phyloP scores from a whole-genome alignment of 1,140 invertebrate genomes.

The Leptinotarsa lineolata region DNA sequence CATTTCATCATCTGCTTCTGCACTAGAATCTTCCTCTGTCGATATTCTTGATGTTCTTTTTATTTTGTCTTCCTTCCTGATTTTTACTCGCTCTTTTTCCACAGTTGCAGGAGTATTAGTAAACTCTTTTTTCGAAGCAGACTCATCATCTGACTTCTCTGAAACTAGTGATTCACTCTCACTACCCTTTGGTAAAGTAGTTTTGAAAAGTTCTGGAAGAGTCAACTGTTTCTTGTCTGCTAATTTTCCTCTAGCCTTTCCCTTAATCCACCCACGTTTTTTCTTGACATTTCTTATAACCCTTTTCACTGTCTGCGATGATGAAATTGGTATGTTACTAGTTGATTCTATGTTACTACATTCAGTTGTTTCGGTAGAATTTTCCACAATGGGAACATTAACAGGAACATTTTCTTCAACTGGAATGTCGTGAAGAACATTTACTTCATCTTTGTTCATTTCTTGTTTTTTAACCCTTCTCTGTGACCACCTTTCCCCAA shows the following conservation, averaged over 20 bases:
- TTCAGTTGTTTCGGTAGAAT: neutral
- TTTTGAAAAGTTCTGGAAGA: slow-evolving; percentile 48
- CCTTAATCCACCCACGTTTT: slow-evolving; percentile 54
- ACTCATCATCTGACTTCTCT: slow-evolving; percentile 51
- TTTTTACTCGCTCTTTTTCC: slow-evolving; percentile 51
- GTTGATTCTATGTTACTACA: slow-evolving; percentile 16
- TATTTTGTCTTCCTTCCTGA: slow-evolving; percentile 59
- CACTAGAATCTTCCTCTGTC: slow-evolving; percentile 64
- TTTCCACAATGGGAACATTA: slow-evolving; percentile 13
- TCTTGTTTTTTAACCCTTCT: slow-evolving; percentile 55
- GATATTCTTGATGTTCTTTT: slow-evolving; percentile 51
- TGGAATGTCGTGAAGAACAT: slow-evolving; percentile 6
- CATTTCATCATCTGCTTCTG: slow-evolving; percentile 67
- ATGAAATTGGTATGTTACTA: slow-evolving; percentile 33
- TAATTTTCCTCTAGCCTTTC: slow-evolving; percentile 35
- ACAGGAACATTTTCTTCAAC: slow-evolving; percentile 2
- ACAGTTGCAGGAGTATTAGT: slow-evolving; percentile 46
- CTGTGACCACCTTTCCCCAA: slow-evolving; percentile 55
- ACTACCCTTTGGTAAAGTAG: slow-evolving; percentile 45
- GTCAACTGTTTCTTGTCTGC: slow-evolving; percentile 39
- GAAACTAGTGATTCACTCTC: slow-evolving; percentile 50
- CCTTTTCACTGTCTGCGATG: neutral
- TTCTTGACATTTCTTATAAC: slow-evolving; percentile 39
- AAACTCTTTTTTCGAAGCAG: slow-evolving; percentile 52
- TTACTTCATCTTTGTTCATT: slow-evolving; percentile 41